These are phyloP conservation scores for Epicampocera succincta DNA, from an alignment of 2,888 invertebrate genomes.

Conservation along the genomic window DNA sequence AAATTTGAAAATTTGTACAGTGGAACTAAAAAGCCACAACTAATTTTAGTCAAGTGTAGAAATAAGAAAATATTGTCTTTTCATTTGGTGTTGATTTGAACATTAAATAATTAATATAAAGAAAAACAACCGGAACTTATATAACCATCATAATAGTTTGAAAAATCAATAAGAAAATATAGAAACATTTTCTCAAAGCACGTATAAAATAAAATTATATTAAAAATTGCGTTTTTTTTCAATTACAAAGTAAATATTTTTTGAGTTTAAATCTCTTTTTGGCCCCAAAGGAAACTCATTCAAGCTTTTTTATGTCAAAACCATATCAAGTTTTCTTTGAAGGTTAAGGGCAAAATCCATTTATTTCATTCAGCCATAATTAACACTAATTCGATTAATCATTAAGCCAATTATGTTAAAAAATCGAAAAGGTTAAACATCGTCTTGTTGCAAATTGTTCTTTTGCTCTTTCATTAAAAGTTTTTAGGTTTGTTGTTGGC, in stretches of 20 bases:
- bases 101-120: conserved; percentile 7
- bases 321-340: background rate
- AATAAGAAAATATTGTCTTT: background rate
- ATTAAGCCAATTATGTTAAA: background rate
- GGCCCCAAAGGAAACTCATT: too few relatives aligned
- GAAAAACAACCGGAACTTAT: background rate
- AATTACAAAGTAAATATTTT: too few relatives aligned
- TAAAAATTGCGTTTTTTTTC: too few relatives aligned
- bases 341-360: conserved; percentile 4
- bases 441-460: background rate
- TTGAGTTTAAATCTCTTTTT: too few relatives aligned
- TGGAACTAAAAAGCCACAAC: conserved; percentile 13
- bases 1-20: background rate
- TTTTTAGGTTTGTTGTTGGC: background rate
- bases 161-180: background rate
- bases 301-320: too few relatives aligned
- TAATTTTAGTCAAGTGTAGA: conserved; percentile 32
- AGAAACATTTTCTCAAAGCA: too few relatives aligned
- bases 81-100: conserved; percentile 14
- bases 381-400: background rate
- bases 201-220: too few relatives aligned
- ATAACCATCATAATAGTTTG: conserved; percentile 19
- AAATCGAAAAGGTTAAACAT: conserved; percentile 24
- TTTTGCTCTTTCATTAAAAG: background rate
- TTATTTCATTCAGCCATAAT: background rate